Base-by-base conservation (phyloP, 2,113 vertebrate species). In the Nanorana parkeri region DNA sequence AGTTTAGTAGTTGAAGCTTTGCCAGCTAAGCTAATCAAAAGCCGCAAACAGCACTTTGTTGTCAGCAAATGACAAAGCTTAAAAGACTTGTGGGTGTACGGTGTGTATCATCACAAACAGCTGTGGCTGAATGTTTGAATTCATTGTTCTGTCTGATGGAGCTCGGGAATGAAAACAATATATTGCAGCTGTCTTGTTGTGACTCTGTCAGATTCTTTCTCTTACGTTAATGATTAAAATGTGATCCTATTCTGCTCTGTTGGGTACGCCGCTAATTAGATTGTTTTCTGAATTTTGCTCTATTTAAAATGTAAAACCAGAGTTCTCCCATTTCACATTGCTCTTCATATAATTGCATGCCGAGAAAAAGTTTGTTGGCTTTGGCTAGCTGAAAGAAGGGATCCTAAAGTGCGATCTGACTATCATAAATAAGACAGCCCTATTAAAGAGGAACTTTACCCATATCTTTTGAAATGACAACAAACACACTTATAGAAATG, bases 31-130 rank as follows among this genome's bases (percentile, higher is more conserved):
- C 68, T 72, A 72, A 72, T 72, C 51, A 72, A 56, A 72, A 54
- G 17, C 69, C 28, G 1, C 41, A 54, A 17, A 52, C 32, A 4
- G 41, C 13, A 69, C 20, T 72, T 69, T 72, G 41, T 26, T 28
- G 24, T 56, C 24, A 32, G 24, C 52, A 54, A 73, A 73, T 73
- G 69, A 73, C 58, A 73, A 56, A 73, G 17, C 54, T 56, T 72
- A 26, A 73, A 32, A 21, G 26, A 72, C 68, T 54, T 72, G 69
- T 55, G 69, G 52, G 69, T 56, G 69, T 72, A 56, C 19, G 19
- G 51, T 56, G 5, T 15, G 52, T 3, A 71, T 24, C 68, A 71
- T 72, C 54, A 55, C 51, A 28, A 54, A 55, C 6, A 55, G 52
- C 69, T 73, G 17, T 32, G 23, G 54, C 69, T 29, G 21, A 21